Conservation (phyloP, 2,888 invertebrate genomes). For the Tiliacea aurago region DNA sequence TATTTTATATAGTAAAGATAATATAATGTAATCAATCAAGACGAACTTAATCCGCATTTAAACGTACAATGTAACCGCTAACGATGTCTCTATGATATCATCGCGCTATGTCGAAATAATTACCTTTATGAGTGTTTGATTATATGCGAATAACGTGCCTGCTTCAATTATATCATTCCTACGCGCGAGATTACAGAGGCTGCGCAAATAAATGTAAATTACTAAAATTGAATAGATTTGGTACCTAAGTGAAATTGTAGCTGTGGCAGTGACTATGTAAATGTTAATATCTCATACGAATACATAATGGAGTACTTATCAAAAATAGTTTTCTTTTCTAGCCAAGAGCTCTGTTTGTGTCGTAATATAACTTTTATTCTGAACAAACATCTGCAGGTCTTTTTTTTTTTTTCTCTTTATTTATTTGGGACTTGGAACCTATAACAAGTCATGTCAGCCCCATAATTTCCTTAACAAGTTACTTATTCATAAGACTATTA, state of each 20-base stretch:
- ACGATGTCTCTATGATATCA: conserved; percentile 66
- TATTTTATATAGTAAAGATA: too few relatives aligned
- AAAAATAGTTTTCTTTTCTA: not conserved
- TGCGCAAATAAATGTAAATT: conserved; percentile 36
- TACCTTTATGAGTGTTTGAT: conserved; percentile 67
- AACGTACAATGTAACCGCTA: conserved; percentile 66
- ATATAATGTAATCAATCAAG: conserved; percentile 66
- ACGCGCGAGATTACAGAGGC: conserved; percentile 49
- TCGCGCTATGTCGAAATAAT: conserved; percentile 66
- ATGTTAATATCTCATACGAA: not conserved
- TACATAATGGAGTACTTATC: not conserved
- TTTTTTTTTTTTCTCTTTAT: too few relatives aligned
- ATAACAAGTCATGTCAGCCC: too few relatives aligned
- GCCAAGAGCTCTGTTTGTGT: too few relatives aligned
- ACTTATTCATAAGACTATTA: too few relatives aligned
- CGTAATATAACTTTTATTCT: too few relatives aligned
- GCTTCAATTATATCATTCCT: conserved; percentile 61
- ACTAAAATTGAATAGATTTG: conserved; percentile 40
- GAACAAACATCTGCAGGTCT: not conserved
- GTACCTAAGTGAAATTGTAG: conserved; percentile 19
- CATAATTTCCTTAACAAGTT: too few relatives aligned
- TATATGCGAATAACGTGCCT: conserved; percentile 64
- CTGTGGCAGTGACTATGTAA: not conserved
- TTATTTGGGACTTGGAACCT: too few relatives aligned
- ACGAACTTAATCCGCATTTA: conserved; percentile 66